These are phyloP conservation scores for Falco naumanni DNA, from an alignment of 2,797 vertebrate genomes.

Conservation along the genomic window DNA sequence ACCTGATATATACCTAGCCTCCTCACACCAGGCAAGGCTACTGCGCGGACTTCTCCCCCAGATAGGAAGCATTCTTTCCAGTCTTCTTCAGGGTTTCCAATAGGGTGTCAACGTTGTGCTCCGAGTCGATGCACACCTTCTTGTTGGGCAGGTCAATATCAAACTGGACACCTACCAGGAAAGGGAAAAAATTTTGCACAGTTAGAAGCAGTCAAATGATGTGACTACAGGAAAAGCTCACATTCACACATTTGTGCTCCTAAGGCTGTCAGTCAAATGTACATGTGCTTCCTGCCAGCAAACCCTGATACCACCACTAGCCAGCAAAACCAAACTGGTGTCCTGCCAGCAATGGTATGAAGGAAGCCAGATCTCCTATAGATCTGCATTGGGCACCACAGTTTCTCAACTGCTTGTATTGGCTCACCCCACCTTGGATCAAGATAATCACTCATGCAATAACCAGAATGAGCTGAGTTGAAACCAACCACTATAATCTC, in stretches of 20 bases:
- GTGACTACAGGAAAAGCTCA: background rate
- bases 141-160: constrained; percentile 93
- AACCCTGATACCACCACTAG: background rate
- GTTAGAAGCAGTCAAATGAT: background rate
- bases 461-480: background rate
- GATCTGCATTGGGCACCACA: background rate
- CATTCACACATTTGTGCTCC: background rate
- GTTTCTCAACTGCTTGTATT: background rate
- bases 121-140: constrained; percentile 90
- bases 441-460: background rate
- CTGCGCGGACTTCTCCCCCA: constrained; percentile 81
- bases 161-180: constrained; percentile 85
- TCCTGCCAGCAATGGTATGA: background rate
- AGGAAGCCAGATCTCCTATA: background rate
- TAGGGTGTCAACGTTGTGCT: constrained; percentile 83
- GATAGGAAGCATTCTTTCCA: constrained; percentile 88
- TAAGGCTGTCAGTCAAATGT: background rate
- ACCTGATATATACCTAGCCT: background rate
- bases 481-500: background rate
- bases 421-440: background rate
- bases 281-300: background rate
- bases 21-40: constrained; percentile 8
- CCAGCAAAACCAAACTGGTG: background rate
- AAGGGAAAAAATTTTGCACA: background rate
- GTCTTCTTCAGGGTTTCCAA: constrained; percentile 90